Evolutionary conservation across 2,888 invertebrate species (phyloP).

Genomic region (Campoletis raptor): DNA sequence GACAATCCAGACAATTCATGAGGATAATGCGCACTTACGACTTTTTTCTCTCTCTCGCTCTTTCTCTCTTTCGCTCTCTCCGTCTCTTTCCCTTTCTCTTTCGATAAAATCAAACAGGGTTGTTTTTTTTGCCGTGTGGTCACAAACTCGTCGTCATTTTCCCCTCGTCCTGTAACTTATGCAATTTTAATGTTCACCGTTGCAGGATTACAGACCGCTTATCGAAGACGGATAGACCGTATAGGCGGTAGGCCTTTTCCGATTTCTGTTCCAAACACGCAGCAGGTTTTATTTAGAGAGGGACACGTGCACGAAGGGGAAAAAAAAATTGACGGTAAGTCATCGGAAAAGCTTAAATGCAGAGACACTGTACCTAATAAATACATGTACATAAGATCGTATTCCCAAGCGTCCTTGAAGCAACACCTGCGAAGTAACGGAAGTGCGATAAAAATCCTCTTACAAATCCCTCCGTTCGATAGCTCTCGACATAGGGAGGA

Average conservation of each 20-base stretch:
- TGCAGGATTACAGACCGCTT: conserved; percentile 65
- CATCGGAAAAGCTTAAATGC: conserved; percentile 33
- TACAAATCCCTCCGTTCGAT: conserved; percentile 21
- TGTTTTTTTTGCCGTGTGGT: conserved; percentile 18
- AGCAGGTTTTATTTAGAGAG: conserved; percentile 17
- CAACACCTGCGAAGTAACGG: conserved; percentile 52
- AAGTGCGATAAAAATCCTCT: conserved; percentile 22
- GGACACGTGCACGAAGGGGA: background rate
- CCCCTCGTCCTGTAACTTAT: conserved; percentile 74
- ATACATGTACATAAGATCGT: conserved; percentile 5
- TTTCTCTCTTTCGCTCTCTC: conserved; percentile 7
- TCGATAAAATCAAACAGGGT: conserved; percentile 10
- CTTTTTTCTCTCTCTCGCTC: conserved; percentile 24
- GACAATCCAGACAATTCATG: conserved; percentile 58
- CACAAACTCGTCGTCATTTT: conserved; percentile 71
- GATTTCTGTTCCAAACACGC: conserved; percentile 51
- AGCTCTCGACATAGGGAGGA: conserved; percentile 30
- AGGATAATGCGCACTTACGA: conserved; percentile 68
- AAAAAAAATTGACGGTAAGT: conserved; percentile 37
- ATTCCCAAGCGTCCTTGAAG: conserved; percentile 51
- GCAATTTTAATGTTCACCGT: conserved; percentile 79
- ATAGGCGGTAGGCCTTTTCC: conserved; percentile 28
- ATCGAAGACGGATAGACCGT: conserved; percentile 48
- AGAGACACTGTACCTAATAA: background rate
- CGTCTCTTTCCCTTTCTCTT: conserved; percentile 23